Base-by-base conservation (phyloP, 2,888 invertebrate genomes). In the Synergus umbraculus region DNA sequence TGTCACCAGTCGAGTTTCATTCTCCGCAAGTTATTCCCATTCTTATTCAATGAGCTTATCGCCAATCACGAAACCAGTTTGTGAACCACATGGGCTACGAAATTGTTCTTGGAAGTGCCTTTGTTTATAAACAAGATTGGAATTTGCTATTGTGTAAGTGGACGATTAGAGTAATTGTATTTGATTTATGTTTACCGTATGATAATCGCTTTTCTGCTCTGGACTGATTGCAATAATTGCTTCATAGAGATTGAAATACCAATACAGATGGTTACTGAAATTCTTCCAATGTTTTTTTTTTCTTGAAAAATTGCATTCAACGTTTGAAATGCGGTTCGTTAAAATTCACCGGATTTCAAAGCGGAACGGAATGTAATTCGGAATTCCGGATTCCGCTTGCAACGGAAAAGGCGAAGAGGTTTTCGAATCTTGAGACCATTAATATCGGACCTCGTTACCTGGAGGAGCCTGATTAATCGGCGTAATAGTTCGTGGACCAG, bases 11-110 rank as follows among this genome's bases (percentile, higher is more conserved):
- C 15, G 29, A 49, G 69, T 69, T 49, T 44, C 29, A 69, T 69
- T 69, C 49, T 69, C 69, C 15, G 15, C 46, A 8, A 22, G 46
- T 69, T 69, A 69, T 69, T 29, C 29, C 46, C 46, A 69, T 69
- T 69, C 69, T 69, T 69, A 69, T 69, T 69, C 46, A 69, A 69
- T 69, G 69, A 69, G 46, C 29, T 13, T 46, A 46, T 69, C 69
- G 22, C 69, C 49, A 69, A 69, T 69, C 69, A 69, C 12, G 41
- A 69, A 69, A 69, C 69, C 49, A 49, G 69, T 69, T 69, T 13
- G 22, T 69, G 29, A 43, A 44, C 18, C 67, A 46, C 44, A 22
- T 69, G 69, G 13, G 29, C 15, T 69, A 22, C 29, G 22, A 46
- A 69, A 69, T 49, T 69, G 69, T 69, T 37, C 69, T 49, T 69